phyloP scores from a whole-genome alignment of 1,140 invertebrate species.

The Xylocopa sonorina region DNA sequence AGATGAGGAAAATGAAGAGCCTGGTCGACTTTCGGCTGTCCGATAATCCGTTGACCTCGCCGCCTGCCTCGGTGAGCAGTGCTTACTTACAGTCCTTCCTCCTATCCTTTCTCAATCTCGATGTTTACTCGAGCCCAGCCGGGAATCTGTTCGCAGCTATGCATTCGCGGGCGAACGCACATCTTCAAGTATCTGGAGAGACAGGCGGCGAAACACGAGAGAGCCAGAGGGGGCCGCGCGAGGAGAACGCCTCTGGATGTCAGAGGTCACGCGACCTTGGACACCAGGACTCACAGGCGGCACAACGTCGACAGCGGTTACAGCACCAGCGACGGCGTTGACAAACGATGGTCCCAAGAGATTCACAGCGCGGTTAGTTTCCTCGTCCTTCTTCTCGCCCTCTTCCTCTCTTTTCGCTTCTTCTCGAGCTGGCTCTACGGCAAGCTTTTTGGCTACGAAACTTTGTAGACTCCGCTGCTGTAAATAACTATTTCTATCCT shows the following conservation, averaged over 20 bases:
- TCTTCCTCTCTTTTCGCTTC: slow-evolving; percentile 36
- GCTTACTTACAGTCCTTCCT: too few species aligned
- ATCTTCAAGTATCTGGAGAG: slow-evolving; percentile 97
- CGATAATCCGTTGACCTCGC: slow-evolving; percentile 94
- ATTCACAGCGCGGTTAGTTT: slow-evolving; percentile 81
- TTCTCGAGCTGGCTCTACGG: slow-evolving; percentile 2
- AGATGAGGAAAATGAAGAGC: slow-evolving; percentile 91
- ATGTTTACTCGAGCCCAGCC: too few species aligned
- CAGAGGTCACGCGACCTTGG: slow-evolving; percentile 82
- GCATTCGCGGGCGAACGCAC: slow-evolving; percentile 94
- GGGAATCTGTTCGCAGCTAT: slow-evolving; percentile 87
- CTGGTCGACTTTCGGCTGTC: slow-evolving; percentile 91
- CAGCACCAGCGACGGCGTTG: slow-evolving; percentile 89
- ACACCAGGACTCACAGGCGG: slow-evolving; percentile 81
- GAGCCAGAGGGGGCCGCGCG: slow-evolving; percentile 77
- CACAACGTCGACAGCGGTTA: slow-evolving; percentile 95
- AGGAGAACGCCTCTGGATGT: slow-evolving; percentile 77
- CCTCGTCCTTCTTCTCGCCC: slow-evolving; percentile 36
- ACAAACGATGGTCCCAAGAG: slow-evolving; percentile 94
- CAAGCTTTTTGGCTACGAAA: not conserved
- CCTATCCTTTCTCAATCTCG: too few species aligned
- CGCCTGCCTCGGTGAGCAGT: slow-evolving; percentile 91
- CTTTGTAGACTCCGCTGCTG: not conserved
- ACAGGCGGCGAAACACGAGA: slow-evolving; percentile 88
- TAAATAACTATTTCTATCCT: not conserved